Evolutionary conservation across 2,797 vertebrate species (phyloP), one percentile per base, ranked within the genome.

Genomic region (Pangasius djambal): DNA sequence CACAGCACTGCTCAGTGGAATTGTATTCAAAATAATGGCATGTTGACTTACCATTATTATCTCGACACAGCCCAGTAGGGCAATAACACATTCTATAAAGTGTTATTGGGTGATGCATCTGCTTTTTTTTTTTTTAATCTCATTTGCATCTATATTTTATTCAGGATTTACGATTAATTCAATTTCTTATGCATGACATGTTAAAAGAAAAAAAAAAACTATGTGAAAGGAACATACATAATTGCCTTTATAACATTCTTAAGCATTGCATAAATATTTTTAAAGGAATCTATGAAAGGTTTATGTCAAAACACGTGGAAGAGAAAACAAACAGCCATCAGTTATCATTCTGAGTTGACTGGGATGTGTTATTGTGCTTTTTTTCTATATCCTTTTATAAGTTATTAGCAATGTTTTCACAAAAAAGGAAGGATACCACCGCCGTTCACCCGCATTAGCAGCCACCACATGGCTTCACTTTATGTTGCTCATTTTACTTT

Each of bases 1-100:
- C 50, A 86, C 8, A 55, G 55, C 20, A 63, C 37, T 18, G 40
- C 67, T 67, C 57, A 37, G 69, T 48, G 57, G 28, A 74, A 65
- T n/a, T 79, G 37, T 37, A 48, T 25, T 75, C 4, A 61, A 61
- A 61, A 55, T 83, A 83, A 61, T 34, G 8, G 57, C 34, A 75
- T 28, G 18, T 74, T 61, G 55, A 81, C 61, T 83, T 61, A 59
- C 20, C 22, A 81, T 81, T 82, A 59, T 87, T 70, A 83, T 63
- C 2, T 37, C 9, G 1, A 50, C 50, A 57, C n/a, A 72, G 50
- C 50, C 18, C 3, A 0, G 44, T 13, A 67, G 15, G 7, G 13
- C 65, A 65, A 83, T 63, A 44, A 59, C 4, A 40, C 12, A 44
- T 65, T 83, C 59, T 28, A 28, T 44, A 83, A 59, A 82, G 37